Evolutionary conservation across 37 sponge, comb jelly and placozoan species (phyloP).

Genomic region (Aplysina aerophoba): DNA sequence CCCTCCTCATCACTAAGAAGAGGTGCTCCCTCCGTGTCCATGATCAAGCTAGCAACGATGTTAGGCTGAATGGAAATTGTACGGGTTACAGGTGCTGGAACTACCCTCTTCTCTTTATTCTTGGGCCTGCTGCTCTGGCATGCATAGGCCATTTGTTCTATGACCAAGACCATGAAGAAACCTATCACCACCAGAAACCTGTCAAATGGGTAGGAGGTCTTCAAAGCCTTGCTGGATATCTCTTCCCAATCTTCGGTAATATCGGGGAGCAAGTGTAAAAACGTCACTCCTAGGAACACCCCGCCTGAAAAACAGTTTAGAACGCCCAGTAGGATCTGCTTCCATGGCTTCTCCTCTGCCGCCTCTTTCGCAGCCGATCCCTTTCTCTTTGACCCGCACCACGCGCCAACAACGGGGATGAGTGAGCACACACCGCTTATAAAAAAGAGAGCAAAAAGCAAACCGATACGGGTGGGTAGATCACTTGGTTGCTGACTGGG

Average conservation of each 20-base stretch:
- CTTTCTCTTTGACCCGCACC: too few species aligned
- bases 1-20: too few species aligned
- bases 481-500: not conserved
- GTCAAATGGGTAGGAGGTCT: conserved; percentile 7
- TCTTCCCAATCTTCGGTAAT: not conserved
- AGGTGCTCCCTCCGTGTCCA: too few species aligned
- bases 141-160: conserved; percentile 27
- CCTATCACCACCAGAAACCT: conserved; percentile 29
- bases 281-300: conserved; percentile 34
- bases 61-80: not conserved
- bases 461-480: not conserved
- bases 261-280: conserved; percentile 39
- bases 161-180: conserved; percentile 35
- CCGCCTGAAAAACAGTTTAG: conserved; percentile 46
- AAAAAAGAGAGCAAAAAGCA: conserved; percentile 3
- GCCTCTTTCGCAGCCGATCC: not conserved
- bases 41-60: conserved; percentile 1
- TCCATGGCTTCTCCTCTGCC: conserved; percentile 10
- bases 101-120: not conserved
- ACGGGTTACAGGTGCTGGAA: too few species aligned
- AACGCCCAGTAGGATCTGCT: not conserved
- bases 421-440: not conserved
- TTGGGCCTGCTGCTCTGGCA: not conserved
- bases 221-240: conserved; percentile 3
- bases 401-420: not conserved